These are phyloP conservation scores for Mustela nigripes DNA, from an alignment of 2,113 vertebrate species.

Conservation along the genomic window DNA sequence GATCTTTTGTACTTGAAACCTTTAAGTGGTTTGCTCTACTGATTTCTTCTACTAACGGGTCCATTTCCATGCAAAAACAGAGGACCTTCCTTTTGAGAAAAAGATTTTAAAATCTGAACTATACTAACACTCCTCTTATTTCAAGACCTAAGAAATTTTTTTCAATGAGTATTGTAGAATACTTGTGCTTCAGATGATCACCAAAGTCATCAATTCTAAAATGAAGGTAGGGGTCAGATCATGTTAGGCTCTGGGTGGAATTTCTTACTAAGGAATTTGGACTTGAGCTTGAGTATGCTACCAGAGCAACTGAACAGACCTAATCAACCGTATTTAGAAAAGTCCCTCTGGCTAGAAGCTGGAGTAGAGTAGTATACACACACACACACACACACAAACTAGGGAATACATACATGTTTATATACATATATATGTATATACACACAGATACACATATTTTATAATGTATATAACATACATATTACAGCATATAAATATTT, in stretches of 20 bases:
- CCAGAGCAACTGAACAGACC: neutral
- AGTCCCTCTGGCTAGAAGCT: neutral
- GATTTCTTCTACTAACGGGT: neutral
- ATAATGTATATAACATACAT: too few relatives aligned
- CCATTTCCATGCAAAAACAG: neutral
- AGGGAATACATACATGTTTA: neutral
- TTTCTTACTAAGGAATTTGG: neutral
- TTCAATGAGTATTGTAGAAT: neutral
- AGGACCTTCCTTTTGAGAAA: neutral
- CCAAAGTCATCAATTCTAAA: neutral
- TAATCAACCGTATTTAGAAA: neutral
- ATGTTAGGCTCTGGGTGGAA: neutral
- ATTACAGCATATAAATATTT: too few relatives aligned
- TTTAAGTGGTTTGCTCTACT: neutral
- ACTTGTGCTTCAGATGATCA: neutral
- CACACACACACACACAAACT: neutral
- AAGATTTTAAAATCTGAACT: neutral
- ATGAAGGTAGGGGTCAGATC: neutral
- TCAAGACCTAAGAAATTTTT: neutral
- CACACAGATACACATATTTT: neutral
- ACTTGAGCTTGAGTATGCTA: neutral
- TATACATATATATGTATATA: neutral
- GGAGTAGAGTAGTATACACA: neutral
- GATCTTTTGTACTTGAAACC: neutral
- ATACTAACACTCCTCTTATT: neutral